phyloP scores from a whole-genome alignment of 2,888 invertebrate genomes.

The Lamproptera curius region DNA sequence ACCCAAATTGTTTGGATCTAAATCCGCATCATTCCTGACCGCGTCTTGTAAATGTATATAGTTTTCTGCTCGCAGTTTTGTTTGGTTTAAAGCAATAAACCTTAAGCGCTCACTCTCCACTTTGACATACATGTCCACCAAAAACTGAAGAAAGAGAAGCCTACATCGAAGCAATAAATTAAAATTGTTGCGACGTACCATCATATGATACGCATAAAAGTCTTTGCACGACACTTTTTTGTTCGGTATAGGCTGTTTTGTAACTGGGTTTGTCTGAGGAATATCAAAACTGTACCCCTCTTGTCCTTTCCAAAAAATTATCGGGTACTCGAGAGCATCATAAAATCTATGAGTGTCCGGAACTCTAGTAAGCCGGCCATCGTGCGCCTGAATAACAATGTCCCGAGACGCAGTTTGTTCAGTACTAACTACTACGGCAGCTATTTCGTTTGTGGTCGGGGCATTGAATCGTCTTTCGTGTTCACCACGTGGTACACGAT shows the following conservation, averaged over 20 bases:
- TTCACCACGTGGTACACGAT: no score
- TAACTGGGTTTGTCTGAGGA: conserved; percentile 1
- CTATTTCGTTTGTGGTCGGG: conserved; percentile 23
- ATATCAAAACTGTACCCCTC: conserved; percentile 31
- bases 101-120: conserved; percentile 2
- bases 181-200: background rate
- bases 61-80: background rate
- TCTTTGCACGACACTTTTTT: background rate
- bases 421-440: conserved; percentile 15
- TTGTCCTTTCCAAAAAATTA: conserved; percentile 40
- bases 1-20: conserved; percentile 1
- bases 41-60: conserved; percentile 1
- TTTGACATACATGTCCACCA: background rate
- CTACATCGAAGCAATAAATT: conserved; percentile 1
- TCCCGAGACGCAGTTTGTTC: conserved; percentile 15
- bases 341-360: conserved; percentile 25
- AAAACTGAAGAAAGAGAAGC: background rate
- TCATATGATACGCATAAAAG: background rate
- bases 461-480: no score
- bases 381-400: no score
- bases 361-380: conserved; percentile 14
- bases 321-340: conserved; percentile 45
- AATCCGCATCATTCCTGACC: background rate
- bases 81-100: background rate
- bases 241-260: background rate